phyloP scores from a whole-genome alignment of 2,888 invertebrate genomes.

The Atethmia centrago region DNA sequence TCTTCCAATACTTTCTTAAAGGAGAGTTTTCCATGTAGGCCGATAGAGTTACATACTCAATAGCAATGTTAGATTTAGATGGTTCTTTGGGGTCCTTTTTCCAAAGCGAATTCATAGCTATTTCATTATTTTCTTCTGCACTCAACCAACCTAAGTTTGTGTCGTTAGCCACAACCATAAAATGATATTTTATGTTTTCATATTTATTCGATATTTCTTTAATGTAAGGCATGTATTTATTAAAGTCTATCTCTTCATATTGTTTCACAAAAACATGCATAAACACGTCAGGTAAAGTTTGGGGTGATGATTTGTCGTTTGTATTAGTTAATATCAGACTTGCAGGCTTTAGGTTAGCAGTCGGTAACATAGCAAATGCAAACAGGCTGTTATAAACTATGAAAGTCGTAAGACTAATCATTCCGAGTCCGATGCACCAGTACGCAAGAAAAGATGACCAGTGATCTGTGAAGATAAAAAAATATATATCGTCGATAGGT shows the following conservation, averaged over 20 bases:
- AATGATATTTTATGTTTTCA: conserved; percentile 76
- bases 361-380: conserved; percentile 76
- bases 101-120: conserved; percentile 81
- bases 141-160: conserved; percentile 68
- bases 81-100: conserved; percentile 61
- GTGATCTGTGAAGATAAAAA: conserved; percentile 80
- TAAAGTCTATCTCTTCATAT: conserved; percentile 72
- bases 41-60: conserved; percentile 76
- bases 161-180: conserved; percentile 81
- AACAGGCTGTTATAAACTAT: conserved; percentile 82
- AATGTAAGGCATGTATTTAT: conserved; percentile 79
- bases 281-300: conserved; percentile 71
- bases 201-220: conserved; percentile 77
- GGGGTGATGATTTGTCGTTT: conserved; percentile 37
- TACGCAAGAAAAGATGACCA: conserved; percentile 81
- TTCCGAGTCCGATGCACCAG: conserved; percentile 84
- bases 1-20: conserved; percentile 78
- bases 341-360: conserved; percentile 63
- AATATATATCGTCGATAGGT: neutral
- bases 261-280: conserved; percentile 80
- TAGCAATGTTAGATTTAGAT: conserved; percentile 68
- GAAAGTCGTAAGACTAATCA: conserved; percentile 81
- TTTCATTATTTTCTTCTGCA: conserved; percentile 79
- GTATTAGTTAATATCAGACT: conserved; percentile 52
- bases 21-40: conserved; percentile 81